Base-by-base conservation (phyloP, 2,888 invertebrate species). In the Sarcophaga carnaria region DNA sequence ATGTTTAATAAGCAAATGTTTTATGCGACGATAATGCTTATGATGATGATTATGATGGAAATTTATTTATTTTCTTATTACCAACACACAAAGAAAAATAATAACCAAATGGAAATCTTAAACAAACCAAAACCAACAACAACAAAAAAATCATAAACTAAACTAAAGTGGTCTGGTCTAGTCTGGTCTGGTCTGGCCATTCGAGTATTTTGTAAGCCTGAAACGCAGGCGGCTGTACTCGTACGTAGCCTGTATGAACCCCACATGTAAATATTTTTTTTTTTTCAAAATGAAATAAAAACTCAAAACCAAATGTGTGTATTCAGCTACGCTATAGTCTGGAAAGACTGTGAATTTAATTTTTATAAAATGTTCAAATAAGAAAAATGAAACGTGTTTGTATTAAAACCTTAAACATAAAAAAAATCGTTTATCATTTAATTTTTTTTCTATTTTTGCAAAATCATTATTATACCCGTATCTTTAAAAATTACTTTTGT, bases 1-100 rank as follows among this genome's bases (percentile, higher is more conserved):
- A 63, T 17, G 49, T 78, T 79, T 62, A 49, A 79, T 79, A 47
- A 70, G 70, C 79, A 79, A 71, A 59, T 64, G 17, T 71, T 47
- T 64, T 59, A 11, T 17, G 54, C 25, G 17, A 14, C 17, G 54
- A 2, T 63, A 20, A 62, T 64, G 63, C 37, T 37, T 37, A 37
- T 10, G 37, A 37, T 10, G 54, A 54, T 54, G 54, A 54, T 63
- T 14, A 60, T 63, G 63, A 71, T 27, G 49, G 49, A 70, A 62
- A 27, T 49, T 22, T 64, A 71, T 79, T 71, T 71, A 54, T 64
- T 79, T n/a, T 70, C 49, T 27, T n/a, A 25, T 63, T 37, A 69
- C 47, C n/a, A 67, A 6, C 5, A 63, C 37, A 37, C 54, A 47
- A 25, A 69, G 69, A 25, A 37, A 69, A 20, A 69, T 8, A 22